phyloP scores from a whole-genome alignment of 2,888 invertebrate species.

The Tholera decimalis region DNA sequence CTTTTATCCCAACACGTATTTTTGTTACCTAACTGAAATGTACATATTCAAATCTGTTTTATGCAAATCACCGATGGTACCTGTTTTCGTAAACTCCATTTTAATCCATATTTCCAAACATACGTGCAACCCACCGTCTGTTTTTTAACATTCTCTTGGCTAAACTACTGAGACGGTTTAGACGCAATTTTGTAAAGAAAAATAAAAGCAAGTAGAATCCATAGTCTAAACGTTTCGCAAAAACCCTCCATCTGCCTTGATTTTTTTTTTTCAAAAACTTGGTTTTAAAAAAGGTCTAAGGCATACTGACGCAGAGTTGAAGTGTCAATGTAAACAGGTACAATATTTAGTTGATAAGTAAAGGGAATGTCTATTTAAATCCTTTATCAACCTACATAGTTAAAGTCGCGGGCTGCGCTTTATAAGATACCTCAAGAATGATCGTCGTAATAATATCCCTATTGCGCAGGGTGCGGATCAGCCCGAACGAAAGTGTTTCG shows the following conservation, averaged over 20 bases:
- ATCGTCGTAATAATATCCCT: too few species aligned
- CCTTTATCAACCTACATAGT: background rate
- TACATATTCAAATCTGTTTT: background rate
- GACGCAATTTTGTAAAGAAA: background rate
- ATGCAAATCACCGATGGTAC: background rate
- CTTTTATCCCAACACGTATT: background rate
- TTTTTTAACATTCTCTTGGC: background rate
- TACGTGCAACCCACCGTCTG: background rate
- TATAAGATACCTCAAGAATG: background rate
- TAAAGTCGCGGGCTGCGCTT: background rate
- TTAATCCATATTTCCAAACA: background rate
- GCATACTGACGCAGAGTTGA: background rate
- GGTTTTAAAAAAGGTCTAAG: background rate
- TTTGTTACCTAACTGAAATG: background rate
- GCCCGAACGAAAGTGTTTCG: too few species aligned
- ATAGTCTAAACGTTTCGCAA: background rate
- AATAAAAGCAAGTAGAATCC: background rate
- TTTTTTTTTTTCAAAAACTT: background rate
- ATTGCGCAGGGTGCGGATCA: too few species aligned
- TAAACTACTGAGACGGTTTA: background rate
- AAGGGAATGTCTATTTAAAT: background rate
- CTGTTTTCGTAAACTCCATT: slow-evolving; percentile 10
- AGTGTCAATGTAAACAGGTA: background rate
- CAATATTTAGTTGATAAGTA: background rate
- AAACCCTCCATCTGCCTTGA: background rate